Evolutionary conservation across 2,113 vertebrate genomes (phyloP).

Genomic region (rat (Rattus norvegicus)): GRCr8 NC_086032.1:13526001-13526500

Average conservation of each 20-base stretch:
- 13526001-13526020: background rate
- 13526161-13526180: background rate
- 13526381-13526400: conserved; percentile 18
- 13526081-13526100: background rate
- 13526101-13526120: background rate
- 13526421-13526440: background rate
- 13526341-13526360: background rate
- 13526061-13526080: background rate
- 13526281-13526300: background rate
- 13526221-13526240: too few species aligned
- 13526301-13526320: background rate
- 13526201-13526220: background rate
- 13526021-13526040: background rate
- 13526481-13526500: background rate
- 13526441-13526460: background rate
- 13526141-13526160: background rate
- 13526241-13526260: background rate
- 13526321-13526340: background rate
- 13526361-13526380: background rate
- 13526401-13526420: background rate
- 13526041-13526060: background rate
- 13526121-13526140: background rate
- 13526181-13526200: background rate
- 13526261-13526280: background rate
- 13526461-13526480: background rate